Evolutionary conservation across 2,888 invertebrate genomes (phyloP).

Genomic region (Pachycephus smyrnensis): DNA sequence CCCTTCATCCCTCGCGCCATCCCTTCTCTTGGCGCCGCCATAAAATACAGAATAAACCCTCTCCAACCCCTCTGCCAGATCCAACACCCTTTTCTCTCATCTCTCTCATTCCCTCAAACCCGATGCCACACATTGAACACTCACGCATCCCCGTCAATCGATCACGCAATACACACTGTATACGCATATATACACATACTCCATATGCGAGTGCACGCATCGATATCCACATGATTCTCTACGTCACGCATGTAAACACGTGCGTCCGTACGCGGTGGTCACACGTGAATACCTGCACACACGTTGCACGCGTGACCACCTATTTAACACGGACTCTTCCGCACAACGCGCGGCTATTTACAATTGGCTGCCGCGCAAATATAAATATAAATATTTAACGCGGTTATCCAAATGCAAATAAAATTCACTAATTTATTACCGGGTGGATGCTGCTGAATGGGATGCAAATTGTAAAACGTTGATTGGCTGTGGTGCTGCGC

Average conservation of each 20-base stretch:
- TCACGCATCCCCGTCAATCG: not conserved
- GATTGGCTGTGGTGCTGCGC: constrained; percentile 29
- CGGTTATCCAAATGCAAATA: constrained; percentile 43
- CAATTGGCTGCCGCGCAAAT: constrained; percentile 24
- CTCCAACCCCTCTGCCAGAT: constrained; percentile 31
- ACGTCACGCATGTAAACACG: not conserved
- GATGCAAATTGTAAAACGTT: constrained; percentile 46
- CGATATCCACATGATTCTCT: not conserved
- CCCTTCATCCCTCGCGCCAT: constrained; percentile 11
- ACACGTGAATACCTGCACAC: not conserved
- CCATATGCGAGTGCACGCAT: not conserved
- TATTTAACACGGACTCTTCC: constrained; percentile 35
- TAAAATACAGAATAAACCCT: constrained; percentile 64
- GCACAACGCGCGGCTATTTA: not conserved
- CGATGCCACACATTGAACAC: constrained; percentile 15
- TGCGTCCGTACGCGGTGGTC: not conserved
- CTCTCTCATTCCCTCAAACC: constrained; percentile 22
- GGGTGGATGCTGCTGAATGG: constrained; percentile 28
- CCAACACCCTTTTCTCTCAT: not conserved
- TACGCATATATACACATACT: not conserved
- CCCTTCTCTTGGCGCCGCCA: constrained; percentile 38
- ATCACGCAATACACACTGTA: constrained; percentile 3
- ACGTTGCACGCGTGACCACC: constrained; percentile 34
- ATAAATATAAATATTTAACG: constrained; percentile 52
- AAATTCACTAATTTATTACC: constrained; percentile 42